Conservation (phyloP, 2,113 vertebrate genomes). For the Mirza zaza region DNA sequence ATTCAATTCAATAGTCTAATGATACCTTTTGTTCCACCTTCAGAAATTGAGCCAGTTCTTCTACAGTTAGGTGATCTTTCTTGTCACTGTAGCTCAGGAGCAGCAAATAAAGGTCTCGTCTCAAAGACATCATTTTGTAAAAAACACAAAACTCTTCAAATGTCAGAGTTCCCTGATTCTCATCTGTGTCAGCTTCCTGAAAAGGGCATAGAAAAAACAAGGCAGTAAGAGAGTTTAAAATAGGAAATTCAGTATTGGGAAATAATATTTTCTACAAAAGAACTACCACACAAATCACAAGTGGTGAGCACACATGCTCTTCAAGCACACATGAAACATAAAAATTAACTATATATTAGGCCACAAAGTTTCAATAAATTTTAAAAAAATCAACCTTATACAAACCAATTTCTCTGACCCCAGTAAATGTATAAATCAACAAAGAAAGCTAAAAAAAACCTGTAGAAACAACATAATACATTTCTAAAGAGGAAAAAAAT, state of each 20-base stretch:
- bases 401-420: background rate
- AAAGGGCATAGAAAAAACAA: background rate
- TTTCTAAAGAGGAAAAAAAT: conserved; percentile 14
- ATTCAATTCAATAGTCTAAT: background rate
- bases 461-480: background rate
- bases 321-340: background rate
- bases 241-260: background rate
- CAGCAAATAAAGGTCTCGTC: conserved; percentile 94
- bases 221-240: background rate
- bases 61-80: conserved; percentile 94
- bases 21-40: conserved; percentile 94
- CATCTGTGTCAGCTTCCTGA: conserved; percentile 97
- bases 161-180: conserved; percentile 95
- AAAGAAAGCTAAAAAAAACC: background rate
- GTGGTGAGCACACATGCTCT: background rate
- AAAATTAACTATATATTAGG: background rate
- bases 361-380: background rate
- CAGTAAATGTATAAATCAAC: background rate
- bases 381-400: background rate
- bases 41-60: conserved; percentile 94
- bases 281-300: background rate
- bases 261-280: background rate
- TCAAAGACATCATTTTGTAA: conserved; percentile 98
- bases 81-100: conserved; percentile 95
- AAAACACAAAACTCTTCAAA: conserved; percentile 98